Evolutionary conservation across 2,113 vertebrate species (phyloP).

Genomic region (Sapajus apella): DNA sequence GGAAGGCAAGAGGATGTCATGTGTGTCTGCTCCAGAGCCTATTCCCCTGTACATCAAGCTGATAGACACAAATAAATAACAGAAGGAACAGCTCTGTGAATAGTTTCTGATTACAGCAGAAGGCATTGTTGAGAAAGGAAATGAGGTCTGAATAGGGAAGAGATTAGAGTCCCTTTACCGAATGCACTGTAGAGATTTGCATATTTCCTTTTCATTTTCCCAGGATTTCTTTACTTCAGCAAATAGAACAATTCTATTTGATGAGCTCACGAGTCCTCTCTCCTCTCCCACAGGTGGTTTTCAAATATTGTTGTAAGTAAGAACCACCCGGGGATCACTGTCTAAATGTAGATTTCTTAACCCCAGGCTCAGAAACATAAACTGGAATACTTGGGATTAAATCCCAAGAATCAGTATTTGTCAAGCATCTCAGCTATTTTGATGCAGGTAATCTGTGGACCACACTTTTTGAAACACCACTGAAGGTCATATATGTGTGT

Average conservation of each 20-base stretch:
- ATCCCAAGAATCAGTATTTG: not conserved
- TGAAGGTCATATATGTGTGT: not conserved
- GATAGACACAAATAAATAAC: constrained; percentile 52
- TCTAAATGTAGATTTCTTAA: not conserved
- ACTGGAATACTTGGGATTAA: not conserved
- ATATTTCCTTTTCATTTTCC: not conserved
- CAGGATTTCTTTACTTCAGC: not conserved
- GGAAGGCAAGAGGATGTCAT: not conserved
- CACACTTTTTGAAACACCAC: not conserved
- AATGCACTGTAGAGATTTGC: not conserved
- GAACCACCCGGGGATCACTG: not conserved
- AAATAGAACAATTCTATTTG: constrained; percentile 12
- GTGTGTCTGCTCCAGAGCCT: not conserved
- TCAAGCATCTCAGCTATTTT: not conserved
- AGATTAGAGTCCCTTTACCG: not conserved
- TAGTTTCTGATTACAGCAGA: constrained; percentile 49
- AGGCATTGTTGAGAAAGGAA: constrained; percentile 56
- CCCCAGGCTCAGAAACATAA: not conserved
- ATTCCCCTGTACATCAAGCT: not conserved
- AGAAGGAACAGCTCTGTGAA: constrained; percentile 26
- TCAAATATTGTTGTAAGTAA: not conserved
- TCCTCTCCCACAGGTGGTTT: not conserved
- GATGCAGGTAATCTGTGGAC: not conserved
- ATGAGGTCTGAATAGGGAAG: constrained; percentile 37
- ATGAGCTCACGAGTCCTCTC: not conserved